Evolutionary conservation across 2,888 invertebrate genomes (phyloP).

Genomic region (Apeira syringaria): DNA sequence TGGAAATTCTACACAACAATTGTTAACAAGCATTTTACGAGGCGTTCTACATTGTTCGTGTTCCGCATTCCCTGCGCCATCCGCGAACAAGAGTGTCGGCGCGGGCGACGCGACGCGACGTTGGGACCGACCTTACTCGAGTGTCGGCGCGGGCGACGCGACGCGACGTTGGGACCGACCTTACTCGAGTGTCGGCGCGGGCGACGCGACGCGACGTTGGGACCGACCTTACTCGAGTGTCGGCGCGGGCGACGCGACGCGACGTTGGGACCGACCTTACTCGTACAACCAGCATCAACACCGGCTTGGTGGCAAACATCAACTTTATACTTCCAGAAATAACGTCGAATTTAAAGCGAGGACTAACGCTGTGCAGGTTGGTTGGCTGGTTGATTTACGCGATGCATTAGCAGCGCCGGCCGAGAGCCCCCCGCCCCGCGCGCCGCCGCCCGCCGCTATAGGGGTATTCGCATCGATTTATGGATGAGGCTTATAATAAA

Average conservation of each 20-base stretch:
- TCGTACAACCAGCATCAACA: too few relatives aligned
- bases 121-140: constrained; percentile 21
- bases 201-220: constrained; percentile 18
- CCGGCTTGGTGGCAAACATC: too few relatives aligned
- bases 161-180: constrained; percentile 18
- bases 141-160: too few relatives aligned
- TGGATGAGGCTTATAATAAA: constrained; percentile 48
- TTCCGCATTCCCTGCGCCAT: constrained; percentile 19
- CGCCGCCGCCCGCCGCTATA: constrained; percentile 28
- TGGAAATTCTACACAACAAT: too few relatives aligned
- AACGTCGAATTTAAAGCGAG: too few relatives aligned
- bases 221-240: too few relatives aligned
- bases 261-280: too few relatives aligned
- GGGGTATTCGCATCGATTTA: constrained; percentile 55
- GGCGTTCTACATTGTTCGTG: background rate
- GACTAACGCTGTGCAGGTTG: background rate
- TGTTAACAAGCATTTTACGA: background rate
- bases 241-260: too few relatives aligned
- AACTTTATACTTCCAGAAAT: too few relatives aligned
- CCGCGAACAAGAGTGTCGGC: constrained; percentile 9
- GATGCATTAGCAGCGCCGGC: constrained; percentile 59
- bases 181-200: constrained; percentile 8
- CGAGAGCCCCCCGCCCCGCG: too few relatives aligned
- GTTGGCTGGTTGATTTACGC: constrained; percentile 59
- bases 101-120: constrained; percentile 10